phyloP scores from a whole-genome alignment of 2,113 vertebrate species.

The Carettochelys insculpta region DNA sequence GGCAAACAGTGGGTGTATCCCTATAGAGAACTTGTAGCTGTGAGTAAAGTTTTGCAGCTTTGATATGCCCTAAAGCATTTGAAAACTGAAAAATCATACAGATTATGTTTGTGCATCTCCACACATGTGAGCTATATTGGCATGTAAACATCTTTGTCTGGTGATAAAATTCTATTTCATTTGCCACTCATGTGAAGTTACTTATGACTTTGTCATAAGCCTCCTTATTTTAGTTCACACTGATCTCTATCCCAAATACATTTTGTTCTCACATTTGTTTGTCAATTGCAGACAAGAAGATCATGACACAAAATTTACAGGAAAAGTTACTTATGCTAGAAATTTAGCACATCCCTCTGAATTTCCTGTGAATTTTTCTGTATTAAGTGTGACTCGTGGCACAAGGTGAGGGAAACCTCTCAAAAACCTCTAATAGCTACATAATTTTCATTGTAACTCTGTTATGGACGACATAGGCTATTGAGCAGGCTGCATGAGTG shows the following conservation, averaged over 20 bases:
- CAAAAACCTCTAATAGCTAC: neutral
- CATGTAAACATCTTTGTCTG: neutral
- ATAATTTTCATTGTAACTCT: neutral
- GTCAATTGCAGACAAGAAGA: neutral
- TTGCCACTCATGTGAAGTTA: neutral
- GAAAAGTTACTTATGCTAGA: neutral
- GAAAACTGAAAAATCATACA: neutral
- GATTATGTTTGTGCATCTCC: neutral
- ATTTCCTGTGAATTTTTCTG: neutral
- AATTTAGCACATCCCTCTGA: neutral
- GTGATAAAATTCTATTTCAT: neutral
- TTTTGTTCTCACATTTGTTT: neutral
- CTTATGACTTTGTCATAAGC: neutral
- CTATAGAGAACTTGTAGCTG: neutral
- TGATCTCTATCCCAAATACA: neutral
- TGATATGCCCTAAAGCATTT: neutral
- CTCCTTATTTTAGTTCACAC: neutral
- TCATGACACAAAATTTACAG: neutral
- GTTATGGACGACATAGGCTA: too few species aligned
- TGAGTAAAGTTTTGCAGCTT: neutral
- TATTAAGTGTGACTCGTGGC: neutral
- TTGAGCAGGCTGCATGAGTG: too few species aligned
- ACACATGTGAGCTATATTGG: neutral
- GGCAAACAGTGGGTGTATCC: accelerated
- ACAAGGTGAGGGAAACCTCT: neutral